Percentiles rank a stretch among this genome's conserved stretches.
Evolutionary conservation across 2,113 vertebrate species (phyloP).

Genomic region (Enhydra lutris): DNA sequence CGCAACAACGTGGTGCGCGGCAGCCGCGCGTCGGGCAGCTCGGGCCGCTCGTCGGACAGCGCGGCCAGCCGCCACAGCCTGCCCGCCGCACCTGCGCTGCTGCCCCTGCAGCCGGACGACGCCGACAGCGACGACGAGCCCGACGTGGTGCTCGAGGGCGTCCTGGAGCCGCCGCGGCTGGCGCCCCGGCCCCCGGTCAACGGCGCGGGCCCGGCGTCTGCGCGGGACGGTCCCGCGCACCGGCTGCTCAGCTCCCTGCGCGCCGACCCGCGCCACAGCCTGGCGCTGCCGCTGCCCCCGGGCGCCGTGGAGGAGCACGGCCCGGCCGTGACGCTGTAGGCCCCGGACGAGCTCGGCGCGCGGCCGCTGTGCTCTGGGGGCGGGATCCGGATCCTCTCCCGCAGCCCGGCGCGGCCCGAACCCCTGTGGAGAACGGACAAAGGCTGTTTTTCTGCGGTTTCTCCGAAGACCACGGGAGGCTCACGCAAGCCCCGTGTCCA

Average conservation of each 20-base stretch:
- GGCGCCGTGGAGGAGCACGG: conserved; percentile 96
- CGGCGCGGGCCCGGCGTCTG: conserved; percentile 65
- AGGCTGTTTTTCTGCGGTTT: conserved; percentile 36
- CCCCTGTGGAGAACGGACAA: neutral
- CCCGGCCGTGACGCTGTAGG: conserved; percentile 96
- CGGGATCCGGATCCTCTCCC: neutral
- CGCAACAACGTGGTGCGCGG: conserved; percentile 95
- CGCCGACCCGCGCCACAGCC: conserved; percentile 94
- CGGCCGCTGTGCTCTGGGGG: too few species aligned
- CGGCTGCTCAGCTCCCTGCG: conserved; percentile 95
- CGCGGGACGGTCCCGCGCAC: conserved; percentile 72
- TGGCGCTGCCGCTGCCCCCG: conserved; percentile 92
- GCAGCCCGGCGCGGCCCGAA: neutral
- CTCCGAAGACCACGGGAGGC: neutral
- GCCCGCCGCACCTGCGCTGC: conserved; percentile 79
- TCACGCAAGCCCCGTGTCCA: neutral
- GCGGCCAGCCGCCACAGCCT: conserved; percentile 88
- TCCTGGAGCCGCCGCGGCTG: neutral
- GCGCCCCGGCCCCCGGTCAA: neutral
- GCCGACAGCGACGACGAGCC: conserved; percentile 96
- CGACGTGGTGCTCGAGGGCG: conserved; percentile 95
- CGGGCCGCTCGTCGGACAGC: conserved; percentile 94
- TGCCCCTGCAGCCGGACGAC: conserved; percentile 91
- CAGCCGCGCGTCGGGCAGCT: conserved; percentile 92
- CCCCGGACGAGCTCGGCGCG: too few species aligned